Base-by-base conservation (phyloP, 2,888 invertebrate species). In the Suillia variegata region DNA sequence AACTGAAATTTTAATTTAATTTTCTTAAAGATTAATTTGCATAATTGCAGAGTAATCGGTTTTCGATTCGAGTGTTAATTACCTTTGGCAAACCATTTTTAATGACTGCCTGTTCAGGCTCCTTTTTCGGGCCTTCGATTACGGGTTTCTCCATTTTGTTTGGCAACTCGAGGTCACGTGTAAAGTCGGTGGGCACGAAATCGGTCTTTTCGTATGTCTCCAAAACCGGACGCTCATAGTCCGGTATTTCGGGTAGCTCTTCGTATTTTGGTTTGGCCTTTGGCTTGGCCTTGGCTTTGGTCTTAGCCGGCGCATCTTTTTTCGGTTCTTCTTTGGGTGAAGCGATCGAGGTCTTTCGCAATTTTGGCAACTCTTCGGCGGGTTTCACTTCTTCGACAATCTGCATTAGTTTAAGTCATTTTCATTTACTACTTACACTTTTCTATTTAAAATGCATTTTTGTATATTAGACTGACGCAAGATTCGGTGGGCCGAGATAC, bases 141-240 rank as follows among this genome's bases (percentile, higher is more conserved):
- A 69, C 33, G 5, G 76, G 77, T 56, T 78, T 78, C 22, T 80
- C 78, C 76, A 80, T 74, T 73, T 82, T 81, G 15, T 64, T 69
- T 3, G 81, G 81, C 53, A 81, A 71, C 22, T 76, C 79, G 1
- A 76, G 63, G 1, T 80, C 78, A 0, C 80, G 74, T 47, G 73
- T 70, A 57, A 80, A 81, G 52, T 81, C 80, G 2, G 69, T 85
- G 12, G 84, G 84, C 48, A 83, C 85, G 38, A 84, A 85, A 8
- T 85, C 84, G 1, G 84, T 83, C 64, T 85, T 85, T 78, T 89
- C 88, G 70, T 87, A 90, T 79, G 86, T 87, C 74, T 91, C 90
- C 59, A 91, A 84, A 2, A 87, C 88, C 2, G 91, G 88, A 67
- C 91, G 86, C 31, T 92, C 92, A 73, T 92, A 92, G 78, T 92